A percentile compares a stretch with the other conserved stretches of the same genome.
These are phyloP conservation scores for Laticauda colubrina DNA, from an alignment of 2,113 vertebrate species.

Conservation along the genomic window DNA sequence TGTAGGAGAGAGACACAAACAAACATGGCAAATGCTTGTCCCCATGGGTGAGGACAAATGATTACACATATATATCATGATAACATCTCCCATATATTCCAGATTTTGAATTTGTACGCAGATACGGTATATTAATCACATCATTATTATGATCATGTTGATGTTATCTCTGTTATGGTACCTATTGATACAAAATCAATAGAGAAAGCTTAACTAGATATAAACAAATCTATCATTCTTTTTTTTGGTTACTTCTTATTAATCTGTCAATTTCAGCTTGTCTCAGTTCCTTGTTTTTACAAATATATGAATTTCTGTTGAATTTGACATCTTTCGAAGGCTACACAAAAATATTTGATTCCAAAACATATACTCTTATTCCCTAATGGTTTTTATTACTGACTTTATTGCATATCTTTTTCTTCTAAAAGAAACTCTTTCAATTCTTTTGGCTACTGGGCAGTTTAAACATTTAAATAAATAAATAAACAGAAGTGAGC, in stretches of 20 bases:
- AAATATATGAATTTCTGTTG: neutral
- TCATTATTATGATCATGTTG: neutral
- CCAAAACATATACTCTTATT: neutral
- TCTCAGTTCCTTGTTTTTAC: neutral
- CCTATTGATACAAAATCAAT: neutral
- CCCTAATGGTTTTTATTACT: neutral
- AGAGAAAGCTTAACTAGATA: neutral
- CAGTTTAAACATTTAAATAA: neutral
- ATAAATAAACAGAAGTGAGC: neutral
- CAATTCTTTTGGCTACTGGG: neutral
- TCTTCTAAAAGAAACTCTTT: neutral
- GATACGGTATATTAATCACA: neutral
- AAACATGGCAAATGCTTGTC: neutral
- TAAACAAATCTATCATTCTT: neutral
- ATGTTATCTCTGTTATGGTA: neutral
- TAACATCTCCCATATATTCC: neutral
- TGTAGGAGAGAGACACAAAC: neutral
- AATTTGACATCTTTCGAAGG: neutral
- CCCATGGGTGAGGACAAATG: neutral
- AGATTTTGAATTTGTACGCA: neutral
- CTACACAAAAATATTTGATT: neutral
- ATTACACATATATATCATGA: neutral
- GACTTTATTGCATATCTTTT: neutral
- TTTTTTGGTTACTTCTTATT: neutral
- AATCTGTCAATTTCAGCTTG: neutral